phyloP scores from a whole-genome alignment of 2,888 invertebrate species.

The Matsumyia berberina region DNA sequence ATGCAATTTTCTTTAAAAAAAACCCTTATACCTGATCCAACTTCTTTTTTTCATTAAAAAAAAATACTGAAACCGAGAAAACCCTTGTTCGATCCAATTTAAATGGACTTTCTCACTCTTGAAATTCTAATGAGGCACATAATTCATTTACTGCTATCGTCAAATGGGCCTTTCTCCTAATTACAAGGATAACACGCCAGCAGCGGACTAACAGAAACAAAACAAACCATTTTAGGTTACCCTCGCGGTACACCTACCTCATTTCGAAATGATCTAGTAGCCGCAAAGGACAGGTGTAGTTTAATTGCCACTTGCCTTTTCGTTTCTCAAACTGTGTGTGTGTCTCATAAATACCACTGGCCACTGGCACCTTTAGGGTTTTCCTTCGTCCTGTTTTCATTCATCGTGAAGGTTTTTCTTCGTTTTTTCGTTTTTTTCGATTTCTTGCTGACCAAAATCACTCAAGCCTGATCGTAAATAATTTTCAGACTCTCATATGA shows the following conservation, averaged over 20 bases:
- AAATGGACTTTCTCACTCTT: constrained; percentile 51
- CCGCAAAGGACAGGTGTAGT: constrained; percentile 71
- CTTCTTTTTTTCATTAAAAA: too few relatives aligned
- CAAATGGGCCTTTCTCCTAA: constrained; percentile 68
- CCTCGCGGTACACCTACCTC: constrained; percentile 51
- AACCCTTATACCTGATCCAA: too few relatives aligned
- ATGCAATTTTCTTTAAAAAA: too few relatives aligned
- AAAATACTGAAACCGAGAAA: background rate
- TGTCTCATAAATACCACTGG: constrained; percentile 60
- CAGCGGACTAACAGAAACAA: constrained; percentile 59
- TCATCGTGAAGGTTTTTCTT: constrained; percentile 35
- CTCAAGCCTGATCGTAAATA: constrained; percentile 70
- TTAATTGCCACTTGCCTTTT: constrained; percentile 71
- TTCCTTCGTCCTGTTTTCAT: constrained; percentile 57
- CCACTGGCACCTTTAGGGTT: constrained; percentile 40
- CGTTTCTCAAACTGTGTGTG: constrained; percentile 17
- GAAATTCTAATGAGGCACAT: constrained; percentile 69
- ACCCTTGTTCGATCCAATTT: constrained; percentile 11
- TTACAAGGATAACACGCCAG: constrained; percentile 71
- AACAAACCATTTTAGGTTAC: constrained; percentile 59
- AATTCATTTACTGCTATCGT: constrained; percentile 69
- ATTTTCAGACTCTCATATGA: constrained; percentile 65
- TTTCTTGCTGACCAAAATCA: constrained; percentile 63
- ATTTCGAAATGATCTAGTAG: constrained; percentile 66
- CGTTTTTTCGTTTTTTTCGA: background rate